These are phyloP conservation scores for Oxyura jamaicensis DNA, from an alignment of 2,113 vertebrate species.

Conservation along the genomic window DNA sequence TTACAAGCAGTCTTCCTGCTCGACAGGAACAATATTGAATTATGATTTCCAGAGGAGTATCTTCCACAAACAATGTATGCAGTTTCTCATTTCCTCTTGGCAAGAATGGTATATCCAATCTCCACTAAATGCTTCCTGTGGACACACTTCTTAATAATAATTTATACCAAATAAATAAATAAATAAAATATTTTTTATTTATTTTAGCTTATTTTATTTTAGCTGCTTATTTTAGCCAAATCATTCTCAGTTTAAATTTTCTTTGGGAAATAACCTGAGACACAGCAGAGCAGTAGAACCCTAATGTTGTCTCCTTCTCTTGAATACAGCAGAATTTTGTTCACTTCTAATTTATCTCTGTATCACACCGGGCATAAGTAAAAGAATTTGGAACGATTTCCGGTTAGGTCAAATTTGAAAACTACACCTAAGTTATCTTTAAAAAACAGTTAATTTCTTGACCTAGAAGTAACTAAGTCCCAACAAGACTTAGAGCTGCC, in stretches of 20 bases:
- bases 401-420: background rate
- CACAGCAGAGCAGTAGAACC: background rate
- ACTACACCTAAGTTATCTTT: background rate
- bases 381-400: background rate
- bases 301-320: background rate
- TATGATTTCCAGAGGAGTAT: slow-evolving; percentile 38
- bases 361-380: background rate
- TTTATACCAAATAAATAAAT: background rate
- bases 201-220: too few species aligned
- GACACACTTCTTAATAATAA: background rate
- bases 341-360: background rate
- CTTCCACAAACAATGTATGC: slow-evolving; percentile 6
- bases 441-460: background rate
- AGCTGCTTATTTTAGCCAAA: background rate
- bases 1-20: slow-evolving; percentile 22
- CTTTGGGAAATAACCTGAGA: background rate
- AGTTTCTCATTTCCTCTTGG: slow-evolving; percentile 43
- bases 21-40: background rate
- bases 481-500: background rate
- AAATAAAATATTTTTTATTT: too few species aligned
- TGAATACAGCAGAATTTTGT: background rate
- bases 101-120: background rate
- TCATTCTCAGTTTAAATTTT: background rate
- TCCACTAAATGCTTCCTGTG: slow-evolving; percentile 7
- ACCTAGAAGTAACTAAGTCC: background rate